A percentile compares a stretch with the other conserved stretches of the same genome.
These are phyloP conservation scores for Eolophus roseicapilla DNA, from an alignment of 2,113 vertebrate genomes.

Conservation along the genomic window DNA sequence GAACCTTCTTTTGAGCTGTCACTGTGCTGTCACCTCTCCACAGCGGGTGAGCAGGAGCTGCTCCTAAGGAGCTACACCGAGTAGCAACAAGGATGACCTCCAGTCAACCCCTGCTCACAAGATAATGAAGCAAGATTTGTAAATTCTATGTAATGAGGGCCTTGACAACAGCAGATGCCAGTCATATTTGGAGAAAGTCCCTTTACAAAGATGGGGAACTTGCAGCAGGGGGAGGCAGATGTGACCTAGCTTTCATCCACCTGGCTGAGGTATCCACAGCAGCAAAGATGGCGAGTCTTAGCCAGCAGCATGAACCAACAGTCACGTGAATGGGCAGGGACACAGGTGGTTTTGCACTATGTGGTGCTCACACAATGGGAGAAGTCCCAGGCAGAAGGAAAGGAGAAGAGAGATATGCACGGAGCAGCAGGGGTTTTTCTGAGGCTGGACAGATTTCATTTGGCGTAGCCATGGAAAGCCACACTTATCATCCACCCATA, in stretches of 20 bases:
- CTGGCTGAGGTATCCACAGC: background rate
- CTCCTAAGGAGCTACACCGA: background rate
- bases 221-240: background rate
- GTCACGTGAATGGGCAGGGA: background rate
- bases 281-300: background rate
- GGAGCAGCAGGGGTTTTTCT: background rate
- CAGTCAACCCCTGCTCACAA: background rate
- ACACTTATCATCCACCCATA: background rate
- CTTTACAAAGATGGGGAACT: background rate
- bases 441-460: background rate
- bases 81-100: background rate
- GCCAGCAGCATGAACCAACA: background rate
- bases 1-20: background rate
- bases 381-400: background rate
- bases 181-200: background rate
- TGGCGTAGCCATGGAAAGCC: background rate
- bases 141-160: background rate
- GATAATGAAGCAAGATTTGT: background rate
- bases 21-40: background rate
- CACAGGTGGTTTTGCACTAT: background rate
- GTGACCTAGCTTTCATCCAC: background rate
- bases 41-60: background rate
- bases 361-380: fast-evolving
- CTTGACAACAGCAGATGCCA: background rate
- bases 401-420: background rate